These are phyloP conservation scores for Ceratosolen fusciceps DNA, from an alignment of 1,140 invertebrate genomes.

Conservation along the genomic window DNA sequence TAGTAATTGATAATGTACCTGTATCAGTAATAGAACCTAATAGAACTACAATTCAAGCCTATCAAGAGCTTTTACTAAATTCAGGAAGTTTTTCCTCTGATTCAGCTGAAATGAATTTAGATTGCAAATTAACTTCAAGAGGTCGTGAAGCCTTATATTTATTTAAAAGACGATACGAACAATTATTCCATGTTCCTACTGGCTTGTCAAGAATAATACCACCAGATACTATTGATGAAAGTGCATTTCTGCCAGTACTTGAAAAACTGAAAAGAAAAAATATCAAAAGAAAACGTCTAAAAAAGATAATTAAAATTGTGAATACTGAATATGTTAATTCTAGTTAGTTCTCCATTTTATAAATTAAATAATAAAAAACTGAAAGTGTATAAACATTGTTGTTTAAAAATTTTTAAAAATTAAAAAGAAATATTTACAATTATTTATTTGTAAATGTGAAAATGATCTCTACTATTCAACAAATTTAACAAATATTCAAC, in stretches of 20 bases:
- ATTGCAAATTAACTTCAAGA: slow-evolving; percentile 33
- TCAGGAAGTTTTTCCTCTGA: slow-evolving; percentile 19
- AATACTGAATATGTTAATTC: slow-evolving; percentile 11
- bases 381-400: background rate
- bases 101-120: background rate
- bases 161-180: slow-evolving; percentile 59
- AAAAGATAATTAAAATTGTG: slow-evolving; percentile 24
- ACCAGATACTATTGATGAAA: slow-evolving; percentile 44
- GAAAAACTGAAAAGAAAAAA: slow-evolving; percentile 42
- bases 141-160: slow-evolving; percentile 54
- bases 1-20: slow-evolving; percentile 4
- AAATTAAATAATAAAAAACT: background rate
- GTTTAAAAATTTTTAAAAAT: background rate
- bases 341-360: background rate
- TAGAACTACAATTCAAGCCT: slow-evolving; percentile 30
- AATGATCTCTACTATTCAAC: background rate
- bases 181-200: slow-evolving; percentile 56
- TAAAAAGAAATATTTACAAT: background rate
- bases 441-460: slow-evolving; percentile 17
- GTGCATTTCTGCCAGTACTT: slow-evolving; percentile 44
- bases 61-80: slow-evolving; percentile 43
- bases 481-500: background rate
- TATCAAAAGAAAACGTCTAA: slow-evolving; percentile 22
- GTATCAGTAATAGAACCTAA: slow-evolving; percentile 26
- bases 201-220: slow-evolving; percentile 45